A percentile compares a stretch with the other conserved stretches of the same genome.
Evolutionary conservation across 2,113 vertebrate genomes (phyloP).

Genomic region (Sylvilagus bachmani): DNA sequence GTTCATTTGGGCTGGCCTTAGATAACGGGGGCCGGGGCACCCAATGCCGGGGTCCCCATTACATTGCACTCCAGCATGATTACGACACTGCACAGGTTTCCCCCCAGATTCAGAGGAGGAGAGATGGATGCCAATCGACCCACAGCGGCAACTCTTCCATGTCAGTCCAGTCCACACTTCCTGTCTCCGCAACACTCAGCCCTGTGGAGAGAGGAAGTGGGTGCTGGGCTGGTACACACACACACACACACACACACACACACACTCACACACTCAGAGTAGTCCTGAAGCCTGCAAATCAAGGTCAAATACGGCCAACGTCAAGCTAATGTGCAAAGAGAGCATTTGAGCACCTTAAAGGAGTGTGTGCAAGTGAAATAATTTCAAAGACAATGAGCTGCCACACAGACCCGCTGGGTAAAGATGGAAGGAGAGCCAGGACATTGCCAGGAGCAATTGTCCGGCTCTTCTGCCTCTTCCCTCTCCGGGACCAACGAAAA

Average conservation of each 20-base stretch:
- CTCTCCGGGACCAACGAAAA: neutral
- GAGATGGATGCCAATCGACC: neutral
- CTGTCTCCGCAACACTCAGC: neutral
- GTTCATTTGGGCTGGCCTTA: neutral
- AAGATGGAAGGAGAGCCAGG: neutral
- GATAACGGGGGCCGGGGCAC: neutral
- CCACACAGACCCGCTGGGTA: neutral
- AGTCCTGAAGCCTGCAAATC: slow-evolving; percentile 2
- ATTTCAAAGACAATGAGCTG: neutral
- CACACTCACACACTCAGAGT: too few species aligned
- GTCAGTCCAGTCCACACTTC: neutral
- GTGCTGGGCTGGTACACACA: neutral
- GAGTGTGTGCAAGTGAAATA: neutral
- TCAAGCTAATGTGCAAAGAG: neutral
- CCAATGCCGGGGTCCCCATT: neutral
- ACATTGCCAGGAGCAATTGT: neutral
- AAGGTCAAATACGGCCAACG: neutral
- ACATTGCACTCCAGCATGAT: neutral
- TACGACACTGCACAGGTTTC: neutral
- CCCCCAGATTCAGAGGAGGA: neutral
- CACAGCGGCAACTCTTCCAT: neutral
- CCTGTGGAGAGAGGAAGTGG: neutral
- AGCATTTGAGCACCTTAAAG: neutral
- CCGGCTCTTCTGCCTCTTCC: neutral
- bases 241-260: too few species aligned